Evolutionary conservation across 2,113 vertebrate species (phyloP).

Genomic region (Colossoma macropomum): DNA sequence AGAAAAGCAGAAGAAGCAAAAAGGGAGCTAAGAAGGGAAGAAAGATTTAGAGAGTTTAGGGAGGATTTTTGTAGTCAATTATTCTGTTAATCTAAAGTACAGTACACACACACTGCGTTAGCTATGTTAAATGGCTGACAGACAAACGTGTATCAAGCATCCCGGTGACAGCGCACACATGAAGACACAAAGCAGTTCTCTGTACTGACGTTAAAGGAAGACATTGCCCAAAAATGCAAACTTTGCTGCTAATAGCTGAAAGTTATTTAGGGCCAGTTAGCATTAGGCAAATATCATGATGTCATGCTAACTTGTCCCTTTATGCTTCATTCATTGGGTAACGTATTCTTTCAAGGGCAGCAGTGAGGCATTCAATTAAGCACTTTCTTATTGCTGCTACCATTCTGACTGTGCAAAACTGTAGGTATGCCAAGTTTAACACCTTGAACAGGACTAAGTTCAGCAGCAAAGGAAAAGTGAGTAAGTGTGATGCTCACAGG

Average conservation of each 20-base stretch:
- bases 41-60: no score
- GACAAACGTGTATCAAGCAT: slow-evolving; percentile 38
- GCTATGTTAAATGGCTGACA: slow-evolving; percentile 35
- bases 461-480: neutral
- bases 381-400: neutral
- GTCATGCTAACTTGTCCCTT: neutral
- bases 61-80: neutral
- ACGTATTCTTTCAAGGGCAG: neutral
- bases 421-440: neutral
- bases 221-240: neutral
- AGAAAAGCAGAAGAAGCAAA: neutral
- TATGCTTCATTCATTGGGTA: neutral
- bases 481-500: slow-evolving; percentile 79
- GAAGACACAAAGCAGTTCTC: slow-evolving; percentile 29
- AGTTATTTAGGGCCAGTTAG: neutral
- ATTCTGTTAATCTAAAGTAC: neutral
- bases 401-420: neutral
- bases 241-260: neutral
- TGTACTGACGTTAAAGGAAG: neutral
- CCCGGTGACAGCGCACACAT: slow-evolving; percentile 27
- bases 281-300: neutral
- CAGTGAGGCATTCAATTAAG: neutral
- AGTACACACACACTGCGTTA: neutral
- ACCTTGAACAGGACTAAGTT: neutral
- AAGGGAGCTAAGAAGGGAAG: neutral